These are phyloP conservation scores for Frankliniella fusca DNA, from an alignment of 2,888 invertebrate genomes.

Conservation along the genomic window DNA sequence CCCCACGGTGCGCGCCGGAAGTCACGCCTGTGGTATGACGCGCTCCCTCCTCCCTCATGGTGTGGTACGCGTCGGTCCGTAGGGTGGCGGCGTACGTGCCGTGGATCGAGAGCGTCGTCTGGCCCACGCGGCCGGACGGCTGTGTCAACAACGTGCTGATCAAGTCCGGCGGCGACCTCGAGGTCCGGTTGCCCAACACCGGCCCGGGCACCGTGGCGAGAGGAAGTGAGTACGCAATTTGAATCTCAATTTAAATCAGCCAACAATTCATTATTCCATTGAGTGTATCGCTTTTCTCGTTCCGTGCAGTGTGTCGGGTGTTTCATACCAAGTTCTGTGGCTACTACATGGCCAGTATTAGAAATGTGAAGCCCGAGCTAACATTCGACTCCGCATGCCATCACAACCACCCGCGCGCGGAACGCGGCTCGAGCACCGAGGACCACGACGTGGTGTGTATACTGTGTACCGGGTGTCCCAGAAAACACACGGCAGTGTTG, in stretches of 20 bases:
- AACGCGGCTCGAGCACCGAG: too few relatives aligned
- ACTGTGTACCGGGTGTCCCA: too few relatives aligned
- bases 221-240: neutral
- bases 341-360: neutral
- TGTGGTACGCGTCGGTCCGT: too few relatives aligned
- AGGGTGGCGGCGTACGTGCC: neutral
- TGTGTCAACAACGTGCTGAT: neutral
- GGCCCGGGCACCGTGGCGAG: neutral
- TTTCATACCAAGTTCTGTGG: neutral
- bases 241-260: neutral
- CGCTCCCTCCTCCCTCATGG: too few relatives aligned
- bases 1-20: too few relatives aligned
- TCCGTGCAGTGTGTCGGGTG: neutral
- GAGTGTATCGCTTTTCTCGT: too few relatives aligned
- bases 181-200: neutral
- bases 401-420: neutral
- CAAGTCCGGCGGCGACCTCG: neutral
- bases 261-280: neutral
- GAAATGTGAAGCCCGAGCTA: neutral
- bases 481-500: too few relatives aligned
- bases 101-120: conserved; percentile 3
- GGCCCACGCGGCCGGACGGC: neutral
- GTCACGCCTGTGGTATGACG: too few relatives aligned
- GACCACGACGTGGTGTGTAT: too few relatives aligned
- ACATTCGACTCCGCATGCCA: neutral